phyloP scores from a whole-genome alignment of 53 echinoderm and acorn worm genomes.

The Holothuria leucospilota region DNA sequence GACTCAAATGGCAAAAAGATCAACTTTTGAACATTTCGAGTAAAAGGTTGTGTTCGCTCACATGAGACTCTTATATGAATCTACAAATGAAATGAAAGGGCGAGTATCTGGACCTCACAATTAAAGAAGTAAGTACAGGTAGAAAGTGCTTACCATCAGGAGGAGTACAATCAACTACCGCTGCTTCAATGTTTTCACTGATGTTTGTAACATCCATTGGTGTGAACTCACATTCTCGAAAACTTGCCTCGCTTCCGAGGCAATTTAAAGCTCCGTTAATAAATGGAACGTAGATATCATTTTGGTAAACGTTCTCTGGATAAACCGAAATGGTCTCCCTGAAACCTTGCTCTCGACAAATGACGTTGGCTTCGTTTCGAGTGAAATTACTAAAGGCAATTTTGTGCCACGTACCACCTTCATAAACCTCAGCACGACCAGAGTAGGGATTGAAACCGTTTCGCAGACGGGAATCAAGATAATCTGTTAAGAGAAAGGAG shows the following conservation, averaged over 20 bases:
- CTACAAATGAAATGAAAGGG: too few relatives aligned
- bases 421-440: slow-evolving; percentile 1
- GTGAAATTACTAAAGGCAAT: slow-evolving; percentile 8
- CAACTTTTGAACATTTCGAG: too few relatives aligned
- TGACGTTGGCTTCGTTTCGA: not conserved
- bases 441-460: not conserved
- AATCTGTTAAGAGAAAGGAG: not conserved
- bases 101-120: too few relatives aligned
- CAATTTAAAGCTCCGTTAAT: slow-evolving; percentile 9
- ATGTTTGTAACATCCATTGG: not conserved
- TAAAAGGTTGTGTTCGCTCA: too few relatives aligned
- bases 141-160: not conserved
- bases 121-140: too few relatives aligned
- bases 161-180: not conserved
- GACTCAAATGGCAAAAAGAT: too few relatives aligned
- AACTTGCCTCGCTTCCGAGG: not conserved
- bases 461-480: not conserved
- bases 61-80: too few relatives aligned
- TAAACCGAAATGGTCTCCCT: not conserved
- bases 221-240: not conserved
- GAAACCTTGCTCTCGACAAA: not conserved
- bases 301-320: not conserved
- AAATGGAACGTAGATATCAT: not conserved
- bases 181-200: not conserved
- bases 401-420: slow-evolving; percentile 22